A percentile compares a stretch with the other conserved stretches of the same genome.
Conservation (phyloP, 2,888 invertebrate genomes). For the Caenorhabditis macrosperma region DNA sequence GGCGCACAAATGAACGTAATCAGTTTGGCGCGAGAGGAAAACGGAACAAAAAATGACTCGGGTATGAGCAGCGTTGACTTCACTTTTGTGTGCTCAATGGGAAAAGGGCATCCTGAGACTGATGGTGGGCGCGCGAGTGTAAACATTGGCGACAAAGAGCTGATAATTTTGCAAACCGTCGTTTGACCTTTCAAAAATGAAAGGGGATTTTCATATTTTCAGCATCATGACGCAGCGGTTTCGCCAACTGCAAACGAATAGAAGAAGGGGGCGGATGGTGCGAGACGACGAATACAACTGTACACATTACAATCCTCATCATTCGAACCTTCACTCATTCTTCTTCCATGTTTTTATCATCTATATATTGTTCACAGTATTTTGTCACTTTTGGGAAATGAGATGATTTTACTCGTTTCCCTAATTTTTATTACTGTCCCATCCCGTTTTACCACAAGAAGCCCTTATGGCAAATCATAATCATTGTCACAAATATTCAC, state of each 20-base stretch:
- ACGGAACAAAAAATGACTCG: background rate
- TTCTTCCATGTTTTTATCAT: slow-evolving; percentile 23
- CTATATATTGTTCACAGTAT: slow-evolving; percentile 34
- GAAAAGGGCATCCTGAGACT: slow-evolving; percentile 24
- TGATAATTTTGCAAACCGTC: slow-evolving; percentile 12
- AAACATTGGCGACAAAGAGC: slow-evolving; percentile 18
- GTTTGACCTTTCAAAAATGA: background rate
- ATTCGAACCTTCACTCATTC: slow-evolving; percentile 2
- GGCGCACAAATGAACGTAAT: slow-evolving; percentile 11
- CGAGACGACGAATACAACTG: slow-evolving; percentile 22
- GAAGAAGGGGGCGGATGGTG: background rate
- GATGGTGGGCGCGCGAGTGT: slow-evolving; percentile 1
- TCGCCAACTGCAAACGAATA: slow-evolving; percentile 47
- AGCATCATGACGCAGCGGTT: slow-evolving; percentile 47
- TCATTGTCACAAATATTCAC: slow-evolving; percentile 33
- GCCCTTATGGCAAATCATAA: too few species aligned
- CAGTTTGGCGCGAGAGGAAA: slow-evolving; percentile 1
- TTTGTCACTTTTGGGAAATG: background rate
- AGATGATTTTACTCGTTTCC: background rate
- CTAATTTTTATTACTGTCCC: slow-evolving; percentile 11
- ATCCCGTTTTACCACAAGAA: slow-evolving; percentile 5
- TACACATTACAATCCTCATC: slow-evolving; percentile 14
- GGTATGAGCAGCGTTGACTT: slow-evolving; percentile 6
- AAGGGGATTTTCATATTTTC: slow-evolving; percentile 13
- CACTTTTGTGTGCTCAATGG: slow-evolving; percentile 26